These are phyloP conservation scores for Lota lota DNA, from an alignment of 2,113 vertebrate genomes.

Conservation along the genomic window DNA sequence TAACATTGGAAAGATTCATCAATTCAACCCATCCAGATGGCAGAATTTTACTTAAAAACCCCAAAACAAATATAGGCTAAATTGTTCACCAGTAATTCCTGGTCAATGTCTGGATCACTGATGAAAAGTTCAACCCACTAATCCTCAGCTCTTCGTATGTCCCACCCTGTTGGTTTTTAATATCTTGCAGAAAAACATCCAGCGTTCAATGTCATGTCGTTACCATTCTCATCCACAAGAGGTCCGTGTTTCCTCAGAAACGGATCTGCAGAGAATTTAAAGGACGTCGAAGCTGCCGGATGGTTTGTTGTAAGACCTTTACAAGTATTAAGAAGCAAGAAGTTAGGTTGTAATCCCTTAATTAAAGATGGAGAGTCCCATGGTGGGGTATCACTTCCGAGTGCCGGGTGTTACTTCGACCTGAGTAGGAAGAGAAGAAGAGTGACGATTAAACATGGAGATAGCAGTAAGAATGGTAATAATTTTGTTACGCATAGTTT, in stretches of 20 bases:
- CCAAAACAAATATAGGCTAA: too few relatives aligned
- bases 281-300: constrained; percentile 11
- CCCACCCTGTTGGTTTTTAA: too few relatives aligned
- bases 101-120: too few relatives aligned
- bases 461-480: constrained; percentile 1
- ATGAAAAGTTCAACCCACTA: too few relatives aligned
- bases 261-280: constrained; percentile 17
- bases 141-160: too few relatives aligned
- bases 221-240: constrained; percentile 40
- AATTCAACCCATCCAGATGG: too few relatives aligned
- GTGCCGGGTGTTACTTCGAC: constrained; percentile 63
- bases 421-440: constrained; percentile 30
- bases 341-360: neutral
- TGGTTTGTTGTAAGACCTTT: neutral
- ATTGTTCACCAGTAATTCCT: too few relatives aligned
- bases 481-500: constrained; percentile 15
- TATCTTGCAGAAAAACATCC: too few relatives aligned
- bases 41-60: too few relatives aligned
- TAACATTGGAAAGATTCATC: too few relatives aligned
- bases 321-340: neutral
- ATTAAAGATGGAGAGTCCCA: neutral
- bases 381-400: constrained; percentile 16
- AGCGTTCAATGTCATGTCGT: constrained; percentile 33
- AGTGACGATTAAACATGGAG: neutral
- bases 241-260: constrained; percentile 58